Percentiles rank a stretch among this genome's conserved stretches.
These are phyloP conservation scores for Pemphredon lugubris DNA, from an alignment of 2,888 invertebrate species.

Conservation along the genomic window DNA sequence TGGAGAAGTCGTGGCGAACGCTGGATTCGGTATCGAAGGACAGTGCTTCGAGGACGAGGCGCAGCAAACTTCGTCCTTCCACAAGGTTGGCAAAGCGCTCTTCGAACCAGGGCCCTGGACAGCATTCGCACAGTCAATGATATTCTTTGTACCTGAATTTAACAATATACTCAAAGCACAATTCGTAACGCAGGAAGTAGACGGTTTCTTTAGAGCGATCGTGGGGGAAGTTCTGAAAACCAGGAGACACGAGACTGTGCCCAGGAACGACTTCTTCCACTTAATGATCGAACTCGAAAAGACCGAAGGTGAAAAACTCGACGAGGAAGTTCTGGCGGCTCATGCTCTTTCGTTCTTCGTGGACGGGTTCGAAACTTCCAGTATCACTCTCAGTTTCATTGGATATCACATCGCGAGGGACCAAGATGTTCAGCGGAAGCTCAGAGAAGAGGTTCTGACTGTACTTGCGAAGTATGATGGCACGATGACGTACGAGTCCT, in stretches of 20 bases:
- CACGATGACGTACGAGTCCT: constrained; percentile 80
- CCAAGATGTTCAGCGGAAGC: constrained; percentile 82
- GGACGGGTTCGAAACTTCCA: constrained; percentile 83
- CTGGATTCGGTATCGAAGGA: constrained; percentile 71
- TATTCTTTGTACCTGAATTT: constrained; percentile 56
- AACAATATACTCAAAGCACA: constrained; percentile 31
- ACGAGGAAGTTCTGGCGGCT: constrained; percentile 76
- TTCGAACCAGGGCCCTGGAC: constrained; percentile 62
- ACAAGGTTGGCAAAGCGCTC: constrained; percentile 33
- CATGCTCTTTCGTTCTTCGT: constrained; percentile 82
- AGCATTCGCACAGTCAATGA: constrained; percentile 36
- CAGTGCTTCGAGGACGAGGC: constrained; percentile 56
- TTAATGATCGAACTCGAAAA: constrained; percentile 77
- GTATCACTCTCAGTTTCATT: no score
- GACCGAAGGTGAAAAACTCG: constrained; percentile 65
- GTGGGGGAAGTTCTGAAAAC: constrained; percentile 58
- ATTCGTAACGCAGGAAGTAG: constrained; percentile 55
- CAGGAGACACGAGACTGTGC: no score
- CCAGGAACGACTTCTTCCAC: constrained; percentile 81
- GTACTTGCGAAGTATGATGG: constrained; percentile 74
- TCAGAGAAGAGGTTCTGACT: constrained; percentile 75
- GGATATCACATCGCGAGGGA: constrained; percentile 81
- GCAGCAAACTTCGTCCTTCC: constrained; percentile 48
- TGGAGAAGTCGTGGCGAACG: constrained; percentile 63
- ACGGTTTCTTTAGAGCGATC: constrained; percentile 64